A percentile compares a stretch with the other conserved stretches of the same genome.
Evolutionary conservation across 2,113 vertebrate species (phyloP).

Genomic region (Periophthalmus modestus): DNA sequence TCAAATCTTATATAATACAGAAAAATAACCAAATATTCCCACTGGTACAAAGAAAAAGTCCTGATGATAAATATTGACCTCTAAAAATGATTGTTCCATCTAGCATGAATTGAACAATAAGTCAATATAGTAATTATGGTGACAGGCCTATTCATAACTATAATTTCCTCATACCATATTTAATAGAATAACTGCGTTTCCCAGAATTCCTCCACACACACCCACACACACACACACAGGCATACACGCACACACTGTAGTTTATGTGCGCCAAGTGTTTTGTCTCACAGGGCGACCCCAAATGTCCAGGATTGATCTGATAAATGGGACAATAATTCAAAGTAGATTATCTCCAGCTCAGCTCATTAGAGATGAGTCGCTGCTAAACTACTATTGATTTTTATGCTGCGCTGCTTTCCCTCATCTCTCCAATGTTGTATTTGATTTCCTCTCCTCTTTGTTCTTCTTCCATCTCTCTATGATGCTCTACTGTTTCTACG

Average conservation of each 20-base stretch:
- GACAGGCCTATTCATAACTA: neutral
- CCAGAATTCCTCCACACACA: constrained; percentile 3
- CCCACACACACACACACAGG: constrained; percentile 4
- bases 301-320: constrained; percentile 56
- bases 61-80: too few species aligned
- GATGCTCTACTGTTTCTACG: neutral
- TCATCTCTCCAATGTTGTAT: constrained; percentile 7
- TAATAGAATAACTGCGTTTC: neutral
- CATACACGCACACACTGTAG: neutral
- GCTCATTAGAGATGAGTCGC: constrained; percentile 69
- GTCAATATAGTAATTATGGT: too few species aligned
- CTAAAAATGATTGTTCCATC: too few species aligned
- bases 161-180: neutral
- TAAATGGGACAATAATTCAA: constrained; percentile 63
- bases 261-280: neutral
- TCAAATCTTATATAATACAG: too few species aligned
- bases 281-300: constrained; percentile 7
- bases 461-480: constrained; percentile 7
- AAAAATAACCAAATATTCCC: too few species aligned
- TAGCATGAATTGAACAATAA: too few species aligned
- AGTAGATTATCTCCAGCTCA: constrained; percentile 57
- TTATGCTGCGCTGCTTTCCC: constrained; percentile 18
- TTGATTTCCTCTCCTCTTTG: constrained; percentile 5
- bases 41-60: too few species aligned
- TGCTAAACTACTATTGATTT: constrained; percentile 76